Base-by-base conservation (phyloP, 2,888 invertebrate species). In the Eudasyphora cyanicolor region DNA sequence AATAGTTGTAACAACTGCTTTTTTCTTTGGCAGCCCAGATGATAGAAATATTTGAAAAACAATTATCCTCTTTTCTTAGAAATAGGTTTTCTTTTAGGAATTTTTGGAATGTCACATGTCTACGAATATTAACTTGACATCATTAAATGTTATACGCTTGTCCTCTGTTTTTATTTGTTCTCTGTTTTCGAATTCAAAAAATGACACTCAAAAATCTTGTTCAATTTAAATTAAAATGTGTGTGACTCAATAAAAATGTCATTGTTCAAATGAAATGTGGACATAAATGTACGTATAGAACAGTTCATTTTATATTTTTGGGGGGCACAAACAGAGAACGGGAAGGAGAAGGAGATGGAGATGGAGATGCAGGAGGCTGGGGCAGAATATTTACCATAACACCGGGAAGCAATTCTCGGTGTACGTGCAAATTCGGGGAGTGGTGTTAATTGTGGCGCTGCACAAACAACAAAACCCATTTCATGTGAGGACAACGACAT, bases 221-320 rank as follows among this genome's bases (percentile, higher is more conserved):
- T 76, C 24, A 79, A 76, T 88, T 88, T 88, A 88, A 89, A 89
- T 89, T 89, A 86, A 87, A 85, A 85, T 82, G 86, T 86, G 38
- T 67, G 76, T 83, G 82, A 83, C 79, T 82, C 79, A 79, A 82
- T 82, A 76, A 82, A 82, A 82, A 45, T 79, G 14, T 70, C 57
- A 67, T 71, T 76, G 60, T 74, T 60, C 38, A 64, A 49, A 60
- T 45, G 19, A n/a, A 67, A 67, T 67, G 67, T 67, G 67, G 67
- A 67, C 67, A 67, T 32, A 67, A 42, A 42, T 67, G 67, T 38
- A 67, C 67, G 42, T 32, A 32, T 24, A 21, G 35, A 19, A n/a
- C n/a, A n/a, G 12, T 10, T 45, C 12, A n/a, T n/a, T n/a, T n/a
- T n/a, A n/a, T n/a, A n/a, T 45, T 19, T 54, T 24, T 29, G 27